Base-by-base conservation (phyloP, 2,888 invertebrate species). In the Oscheius sp. region DNA sequence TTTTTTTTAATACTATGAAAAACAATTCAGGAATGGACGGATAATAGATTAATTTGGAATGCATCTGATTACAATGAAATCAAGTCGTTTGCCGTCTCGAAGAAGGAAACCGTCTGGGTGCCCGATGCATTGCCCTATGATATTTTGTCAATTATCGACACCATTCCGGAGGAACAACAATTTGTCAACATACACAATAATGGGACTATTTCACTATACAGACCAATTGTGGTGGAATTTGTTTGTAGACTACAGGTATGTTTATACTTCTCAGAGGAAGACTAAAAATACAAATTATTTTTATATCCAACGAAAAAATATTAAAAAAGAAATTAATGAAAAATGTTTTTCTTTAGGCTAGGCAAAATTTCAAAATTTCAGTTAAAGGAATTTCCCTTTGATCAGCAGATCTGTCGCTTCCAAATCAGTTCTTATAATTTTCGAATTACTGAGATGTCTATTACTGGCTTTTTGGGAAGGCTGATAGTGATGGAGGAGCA, bases 351-450 rank as follows among this genome's bases (percentile, higher is more conserved):
- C n/a, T n/a, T n/a, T n/a, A n/a, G n/a, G n/a, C n/a, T n/a, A n/a
- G n/a, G 8, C 36, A 36, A 36, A 9, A 9, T 36, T 41, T 12
- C 12, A 14, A 6, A 3, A 12, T 54, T 54, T 32, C 32, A 54
- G 54, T 32, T 54, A 17, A 12, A 12, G 4, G 36, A 54, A 17
- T 54, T 30, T 33, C 54, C 54, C 5, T 54, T 54, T 17, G 54
- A 54, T n/a, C 9, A 6, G 2, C 54, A 54, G 33, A 32, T 30
- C 3, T 54, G 54, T 54, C 22, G 36, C 4, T 3, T 54, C 9
- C 32, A 54, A n/a, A 9, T 54, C n/a, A 54, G 33, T 54, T 54
- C 54, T 6, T 54, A 33, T 20, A 54, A 54, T 54, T 54, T 30
- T 36, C 33, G 17, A 1, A 1, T 14, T n/a, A 54, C n/a, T 32